phyloP scores from a whole-genome alignment of 2,797 vertebrate genomes.

The Rhynchonycteris naso region DNA sequence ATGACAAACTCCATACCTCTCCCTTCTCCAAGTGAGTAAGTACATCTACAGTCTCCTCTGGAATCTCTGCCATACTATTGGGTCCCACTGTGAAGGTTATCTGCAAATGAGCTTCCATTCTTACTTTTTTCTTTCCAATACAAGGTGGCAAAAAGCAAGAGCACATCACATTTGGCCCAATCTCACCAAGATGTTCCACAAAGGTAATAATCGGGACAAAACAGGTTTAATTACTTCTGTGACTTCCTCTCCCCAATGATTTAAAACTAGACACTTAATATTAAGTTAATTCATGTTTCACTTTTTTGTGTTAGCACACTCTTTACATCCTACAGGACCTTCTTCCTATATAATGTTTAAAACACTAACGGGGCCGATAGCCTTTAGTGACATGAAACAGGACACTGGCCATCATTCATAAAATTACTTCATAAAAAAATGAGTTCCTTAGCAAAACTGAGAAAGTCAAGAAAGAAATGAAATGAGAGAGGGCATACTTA shows the following conservation, averaged over 20 bases:
- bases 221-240: not conserved
- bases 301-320: not conserved
- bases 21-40: not conserved
- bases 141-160: not conserved
- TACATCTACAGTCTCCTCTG: not conserved
- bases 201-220: not conserved
- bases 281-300: not conserved
- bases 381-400: not conserved
- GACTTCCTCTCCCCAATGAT: not conserved
- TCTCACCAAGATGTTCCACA: not conserved
- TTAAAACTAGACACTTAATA: not conserved
- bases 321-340: not conserved
- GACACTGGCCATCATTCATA: not conserved
- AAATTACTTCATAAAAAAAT: slow-evolving; percentile 19
- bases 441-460: not conserved
- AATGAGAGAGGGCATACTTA: not conserved
- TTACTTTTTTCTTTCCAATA: not conserved
- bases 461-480: slow-evolving; percentile 4
- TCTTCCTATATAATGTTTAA: not conserved
- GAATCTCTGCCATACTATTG: not conserved
- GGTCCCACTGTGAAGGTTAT: not conserved
- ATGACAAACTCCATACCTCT: not conserved
- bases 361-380: not conserved
- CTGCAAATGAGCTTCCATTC: not conserved
- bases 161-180: not conserved